These are phyloP conservation scores for Brassicogethes aeneus DNA, from an alignment of 2,888 invertebrate species.

Conservation along the genomic window DNA sequence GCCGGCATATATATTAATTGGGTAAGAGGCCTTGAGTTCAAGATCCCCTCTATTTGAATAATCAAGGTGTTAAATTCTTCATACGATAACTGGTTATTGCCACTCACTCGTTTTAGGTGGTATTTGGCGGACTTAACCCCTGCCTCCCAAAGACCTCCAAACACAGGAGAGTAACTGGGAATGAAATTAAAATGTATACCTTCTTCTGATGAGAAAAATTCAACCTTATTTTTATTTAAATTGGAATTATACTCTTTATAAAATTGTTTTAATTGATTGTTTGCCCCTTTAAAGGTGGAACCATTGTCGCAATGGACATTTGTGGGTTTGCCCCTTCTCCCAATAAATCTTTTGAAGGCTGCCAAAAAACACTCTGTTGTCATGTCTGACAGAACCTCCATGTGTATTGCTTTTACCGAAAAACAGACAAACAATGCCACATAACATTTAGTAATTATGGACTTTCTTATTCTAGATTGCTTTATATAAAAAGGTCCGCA, in stretches of 20 bases:
- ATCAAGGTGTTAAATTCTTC: too few species aligned
- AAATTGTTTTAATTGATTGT: constrained; percentile 8
- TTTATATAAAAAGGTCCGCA: constrained; percentile 8
- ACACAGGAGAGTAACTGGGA: too few species aligned
- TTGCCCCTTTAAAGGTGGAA: constrained; percentile 10
- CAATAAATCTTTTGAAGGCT: constrained; percentile 10
- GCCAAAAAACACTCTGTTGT: constrained; percentile 11
- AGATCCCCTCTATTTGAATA: too few species aligned
- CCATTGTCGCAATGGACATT: constrained; percentile 10
- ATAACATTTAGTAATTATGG: constrained; percentile 5
- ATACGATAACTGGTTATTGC: too few species aligned
- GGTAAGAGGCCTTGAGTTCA: too few species aligned
- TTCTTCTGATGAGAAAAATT: neutral
- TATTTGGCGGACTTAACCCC: too few species aligned
- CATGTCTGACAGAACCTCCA: constrained; percentile 11
- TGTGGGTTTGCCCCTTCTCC: constrained; percentile 7
- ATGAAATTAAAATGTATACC: neutral
- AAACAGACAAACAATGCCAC: too few species aligned
- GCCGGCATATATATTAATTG: too few species aligned
- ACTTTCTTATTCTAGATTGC: constrained; percentile 6
- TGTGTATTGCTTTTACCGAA: too few species aligned
- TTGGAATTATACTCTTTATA: neutral
- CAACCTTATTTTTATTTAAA: neutral
- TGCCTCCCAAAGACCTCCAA: too few species aligned
- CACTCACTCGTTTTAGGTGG: too few species aligned